Evolutionary conservation across 1,140 invertebrate species (phyloP), one percentile per base, ranked within the genome.

Genomic region (Lamellibrachia luymesi): DNA sequence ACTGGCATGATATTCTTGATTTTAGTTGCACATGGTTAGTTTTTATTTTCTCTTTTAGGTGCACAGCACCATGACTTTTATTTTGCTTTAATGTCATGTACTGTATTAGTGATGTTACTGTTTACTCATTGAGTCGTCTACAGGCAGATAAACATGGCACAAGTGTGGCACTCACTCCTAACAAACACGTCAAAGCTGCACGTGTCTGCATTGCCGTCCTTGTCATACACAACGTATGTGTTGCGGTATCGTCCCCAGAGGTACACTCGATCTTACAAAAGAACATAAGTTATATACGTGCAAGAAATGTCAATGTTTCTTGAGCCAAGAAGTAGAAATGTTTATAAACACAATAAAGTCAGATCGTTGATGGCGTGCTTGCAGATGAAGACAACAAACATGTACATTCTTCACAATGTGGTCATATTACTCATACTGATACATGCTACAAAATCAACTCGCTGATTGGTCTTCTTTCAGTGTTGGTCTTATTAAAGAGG

Each of bases 181-280:
- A 92, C 52, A 52, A 92, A 50, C 49, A 92, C 56, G 92, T 92
- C 50, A n/a, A 92, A 92, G 10, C 38, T 64, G 52, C 92, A 92
- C 27, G 52, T 64, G 92, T 50, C 92, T 64, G 13, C 92, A 56
- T 92, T 92, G 4, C 92, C 92, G 51, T 51, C 52, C 92, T 92
- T 52, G 7, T 92, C 92, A 7, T 92, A 92, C 56, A 64, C 92
- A 51, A 56, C 92, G 56, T 92, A 92, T n/a, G 56, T 64, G 92
- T 92, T 92, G 50, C 56, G 50, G 51, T 92, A 92, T 56, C 38
- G 49, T 52, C 92, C 92, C 92, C 92, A 92, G 7, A 51, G 27
- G 56, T 51, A 92, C 92, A 92, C 50, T 38, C 50, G 5, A 10
- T 56, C 92, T 92, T n/a, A 17, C 64, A 80, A 91, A 91, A 50